Conservation (phyloP, 2,797 vertebrate genomes). For the Sebastes vulpes region DNA sequence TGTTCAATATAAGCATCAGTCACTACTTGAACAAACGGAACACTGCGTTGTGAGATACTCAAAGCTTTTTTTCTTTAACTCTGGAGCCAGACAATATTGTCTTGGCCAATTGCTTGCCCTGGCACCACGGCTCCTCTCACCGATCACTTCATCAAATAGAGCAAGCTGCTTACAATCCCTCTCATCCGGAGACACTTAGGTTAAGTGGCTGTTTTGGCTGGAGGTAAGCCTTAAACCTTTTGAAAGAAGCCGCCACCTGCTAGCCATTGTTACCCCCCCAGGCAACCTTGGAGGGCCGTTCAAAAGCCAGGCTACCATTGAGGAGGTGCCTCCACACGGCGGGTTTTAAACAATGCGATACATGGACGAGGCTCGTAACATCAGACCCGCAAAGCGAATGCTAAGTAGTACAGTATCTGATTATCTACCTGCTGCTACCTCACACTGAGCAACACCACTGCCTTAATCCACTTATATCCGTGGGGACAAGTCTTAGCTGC, state of each 20-base stretch:
- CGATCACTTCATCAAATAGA: constrained; percentile 58
- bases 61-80: neutral
- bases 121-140: constrained; percentile 12
- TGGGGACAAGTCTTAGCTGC: constrained; percentile 57
- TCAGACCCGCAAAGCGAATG: constrained; percentile 70
- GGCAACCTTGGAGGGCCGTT: constrained; percentile 44
- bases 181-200: constrained; percentile 66
- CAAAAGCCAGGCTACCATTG: constrained; percentile 34
- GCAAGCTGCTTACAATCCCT: constrained; percentile 61
- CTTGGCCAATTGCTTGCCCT: constrained; percentile 2
- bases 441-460: constrained; percentile 63
- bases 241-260: constrained; percentile 70
- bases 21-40: neutral
- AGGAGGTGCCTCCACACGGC: constrained; percentile 31
- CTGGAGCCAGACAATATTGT: neutral
- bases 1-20: neutral
- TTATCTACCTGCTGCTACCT: constrained; percentile 78
- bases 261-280: constrained; percentile 44
- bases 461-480: constrained; percentile 74
- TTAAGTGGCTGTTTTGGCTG: constrained; percentile 76
- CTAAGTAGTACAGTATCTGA: constrained; percentile 71
- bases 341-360: constrained; percentile 55
- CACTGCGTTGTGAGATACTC: neutral
- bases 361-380: constrained; percentile 60
- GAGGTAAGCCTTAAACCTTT: constrained; percentile 70